A percentile compares a stretch with the other conserved stretches of the same genome.
These are phyloP conservation scores for Dermochelys coriacea DNA, from an alignment of 2,797 vertebrate species.

Conservation along the genomic window DNA sequence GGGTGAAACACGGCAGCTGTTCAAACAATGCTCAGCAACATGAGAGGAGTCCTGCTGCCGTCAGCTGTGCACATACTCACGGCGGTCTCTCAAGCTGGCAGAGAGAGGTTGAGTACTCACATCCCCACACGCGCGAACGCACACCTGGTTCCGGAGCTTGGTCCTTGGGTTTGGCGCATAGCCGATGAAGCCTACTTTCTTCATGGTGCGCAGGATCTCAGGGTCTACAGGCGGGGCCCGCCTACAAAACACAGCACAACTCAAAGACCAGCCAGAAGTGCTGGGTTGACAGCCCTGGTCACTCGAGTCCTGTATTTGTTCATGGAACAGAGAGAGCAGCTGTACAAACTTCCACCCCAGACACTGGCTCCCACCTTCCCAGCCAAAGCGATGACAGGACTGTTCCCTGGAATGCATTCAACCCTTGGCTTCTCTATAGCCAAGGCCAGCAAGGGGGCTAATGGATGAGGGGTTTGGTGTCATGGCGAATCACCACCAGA, in stretches of 20 bases:
- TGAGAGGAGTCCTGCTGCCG: too few species aligned
- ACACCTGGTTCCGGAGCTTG: conserved; percentile 93
- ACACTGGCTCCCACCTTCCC: not conserved
- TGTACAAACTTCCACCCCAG: not conserved
- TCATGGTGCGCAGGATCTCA: conserved; percentile 97
- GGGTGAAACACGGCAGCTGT: not conserved
- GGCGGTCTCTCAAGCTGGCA: fast-evolving
- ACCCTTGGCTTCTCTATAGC: not conserved
- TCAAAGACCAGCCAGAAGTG: not conserved
- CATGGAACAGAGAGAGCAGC: not conserved
- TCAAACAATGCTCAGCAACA: too few species aligned
- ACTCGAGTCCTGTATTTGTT: not conserved
- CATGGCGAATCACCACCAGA: not conserved
- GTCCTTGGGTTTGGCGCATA: conserved; percentile 96
- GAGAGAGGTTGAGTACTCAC: not conserved
- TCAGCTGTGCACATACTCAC: too few species aligned
- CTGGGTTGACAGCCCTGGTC: not conserved
- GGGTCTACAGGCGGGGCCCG: conserved; percentile 93
- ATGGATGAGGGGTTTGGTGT: not conserved
- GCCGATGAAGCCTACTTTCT: conserved; percentile 98
- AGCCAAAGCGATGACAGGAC: not conserved
- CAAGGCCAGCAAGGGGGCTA: not conserved
- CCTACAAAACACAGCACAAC: conserved; percentile 69
- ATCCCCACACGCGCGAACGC: fast-evolving
- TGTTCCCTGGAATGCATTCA: not conserved